Percentiles rank a stretch among this genome's conserved stretches.
phyloP scores from a whole-genome alignment of 2,797 vertebrate species.

The Poecile montanus region DNA sequence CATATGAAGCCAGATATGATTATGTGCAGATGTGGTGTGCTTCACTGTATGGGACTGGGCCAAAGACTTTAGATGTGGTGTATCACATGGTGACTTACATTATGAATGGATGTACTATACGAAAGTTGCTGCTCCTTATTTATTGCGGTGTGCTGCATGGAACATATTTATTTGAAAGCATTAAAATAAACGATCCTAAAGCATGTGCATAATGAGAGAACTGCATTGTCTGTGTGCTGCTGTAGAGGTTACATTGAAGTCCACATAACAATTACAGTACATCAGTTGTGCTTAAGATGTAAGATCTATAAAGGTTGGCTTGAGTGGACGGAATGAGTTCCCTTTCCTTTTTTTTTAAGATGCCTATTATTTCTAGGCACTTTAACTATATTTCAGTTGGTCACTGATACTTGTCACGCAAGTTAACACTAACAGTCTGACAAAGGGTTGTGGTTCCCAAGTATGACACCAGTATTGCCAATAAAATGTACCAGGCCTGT shows the following conservation, averaged over 20 bases:
- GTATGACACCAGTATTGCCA: constrained; percentile 59
- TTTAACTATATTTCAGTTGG: constrained; percentile 75
- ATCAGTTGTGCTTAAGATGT: constrained; percentile 62
- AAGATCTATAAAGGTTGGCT: constrained; percentile 67
- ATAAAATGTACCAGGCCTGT: constrained; percentile 68
- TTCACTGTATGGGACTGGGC: constrained; percentile 75
- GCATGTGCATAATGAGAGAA: constrained; percentile 79
- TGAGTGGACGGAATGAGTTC: constrained; percentile 65
- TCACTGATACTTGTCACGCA: constrained; percentile 72
- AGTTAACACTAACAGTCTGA: constrained; percentile 65
- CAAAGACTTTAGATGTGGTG: constrained; percentile 80
- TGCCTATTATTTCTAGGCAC: constrained; percentile 76
- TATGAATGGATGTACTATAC: constrained; percentile 82
- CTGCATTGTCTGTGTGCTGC: constrained; percentile 75
- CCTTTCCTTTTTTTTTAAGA: constrained; percentile 28
- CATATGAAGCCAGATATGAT: constrained; percentile 82
- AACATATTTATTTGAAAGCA: constrained; percentile 84
- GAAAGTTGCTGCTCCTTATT: constrained; percentile 80
- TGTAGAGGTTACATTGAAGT: constrained; percentile 69
- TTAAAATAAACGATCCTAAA: constrained; percentile 83
- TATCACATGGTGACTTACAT: constrained; percentile 81
- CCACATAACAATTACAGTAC: constrained; percentile 73
- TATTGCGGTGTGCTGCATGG: constrained; percentile 83
- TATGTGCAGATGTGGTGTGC: constrained; percentile 81
- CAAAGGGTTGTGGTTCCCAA: constrained; percentile 63